These are phyloP conservation scores for Catharus fuscescens DNA, from an alignment of 2,113 vertebrate species.

Conservation along the genomic window DNA sequence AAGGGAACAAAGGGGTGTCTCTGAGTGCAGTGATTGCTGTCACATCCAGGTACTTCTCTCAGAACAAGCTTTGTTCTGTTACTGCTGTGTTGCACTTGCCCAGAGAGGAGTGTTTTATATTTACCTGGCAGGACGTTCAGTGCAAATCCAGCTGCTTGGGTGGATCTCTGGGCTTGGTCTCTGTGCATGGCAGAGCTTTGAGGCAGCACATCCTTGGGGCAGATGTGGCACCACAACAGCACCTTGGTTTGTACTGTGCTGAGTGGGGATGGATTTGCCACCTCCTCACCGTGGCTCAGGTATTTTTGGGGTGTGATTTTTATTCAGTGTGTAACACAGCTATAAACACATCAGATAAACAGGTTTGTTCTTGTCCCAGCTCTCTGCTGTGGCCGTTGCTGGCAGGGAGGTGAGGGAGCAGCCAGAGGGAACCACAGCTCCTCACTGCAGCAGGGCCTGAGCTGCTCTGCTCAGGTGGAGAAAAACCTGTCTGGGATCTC, in stretches of 20 bases:
- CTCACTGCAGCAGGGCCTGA: neutral
- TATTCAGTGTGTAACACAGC: fast-evolving
- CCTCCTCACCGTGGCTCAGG: neutral
- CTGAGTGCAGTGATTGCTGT: neutral
- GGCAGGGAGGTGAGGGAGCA: neutral
- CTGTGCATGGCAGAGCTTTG: neutral
- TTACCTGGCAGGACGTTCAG: neutral
- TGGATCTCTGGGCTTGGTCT: neutral
- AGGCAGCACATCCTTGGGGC: neutral
- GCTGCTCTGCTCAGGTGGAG: neutral
- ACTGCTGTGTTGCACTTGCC: neutral
- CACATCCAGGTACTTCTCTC: neutral
- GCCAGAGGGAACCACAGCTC: neutral
- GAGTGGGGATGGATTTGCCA: neutral
- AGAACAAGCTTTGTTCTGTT: neutral
- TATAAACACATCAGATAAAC: neutral
- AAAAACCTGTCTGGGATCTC: neutral
- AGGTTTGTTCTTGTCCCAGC: neutral
- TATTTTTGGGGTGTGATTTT: neutral
- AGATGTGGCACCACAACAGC: neutral
- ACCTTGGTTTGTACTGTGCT: neutral
- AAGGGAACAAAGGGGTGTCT: neutral
- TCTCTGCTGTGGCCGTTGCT: neutral
- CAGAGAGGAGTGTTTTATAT: neutral
- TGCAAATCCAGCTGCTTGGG: neutral